Conservation (phyloP, 1,140 invertebrate genomes). For the Diachasmimorpha longicaudata region DNA sequence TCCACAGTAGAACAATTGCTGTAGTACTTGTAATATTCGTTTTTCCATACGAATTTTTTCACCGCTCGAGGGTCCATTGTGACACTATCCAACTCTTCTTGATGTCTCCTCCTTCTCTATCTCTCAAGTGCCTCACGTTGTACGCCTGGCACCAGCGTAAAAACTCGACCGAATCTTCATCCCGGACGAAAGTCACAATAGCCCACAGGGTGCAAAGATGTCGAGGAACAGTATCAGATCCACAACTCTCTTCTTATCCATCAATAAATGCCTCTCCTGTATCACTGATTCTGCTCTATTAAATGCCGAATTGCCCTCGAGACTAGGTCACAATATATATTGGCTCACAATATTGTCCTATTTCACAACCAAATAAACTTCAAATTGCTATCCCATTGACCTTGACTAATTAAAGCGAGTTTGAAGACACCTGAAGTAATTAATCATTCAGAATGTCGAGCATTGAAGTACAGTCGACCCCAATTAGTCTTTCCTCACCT, state of each 20-base stretch:
- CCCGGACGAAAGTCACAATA: conserved; percentile 53
- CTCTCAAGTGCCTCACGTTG: conserved; percentile 43
- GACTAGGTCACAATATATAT: too few species aligned
- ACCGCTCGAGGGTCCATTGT: not conserved
- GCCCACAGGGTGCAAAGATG: conserved; percentile 52
- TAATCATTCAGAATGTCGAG: not conserved
- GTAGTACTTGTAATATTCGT: conserved; percentile 42
- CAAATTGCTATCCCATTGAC: not conserved
- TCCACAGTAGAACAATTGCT: conserved; percentile 49
- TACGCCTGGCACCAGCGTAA: conserved; percentile 49
- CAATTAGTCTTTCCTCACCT: not conserved
- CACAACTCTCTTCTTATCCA: conserved; percentile 44
- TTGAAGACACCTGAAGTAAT: not conserved
- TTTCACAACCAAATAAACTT: not conserved
- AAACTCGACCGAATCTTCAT: conserved; percentile 48
- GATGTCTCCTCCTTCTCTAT: conserved; percentile 31
- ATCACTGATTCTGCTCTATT: not conserved
- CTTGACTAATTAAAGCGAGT: not conserved
- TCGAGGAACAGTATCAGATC: conserved; percentile 53
- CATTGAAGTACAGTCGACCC: not conserved
- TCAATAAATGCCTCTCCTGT: conserved; percentile 4
- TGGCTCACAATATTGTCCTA: not conserved
- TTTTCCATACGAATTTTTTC: conserved; percentile 40
- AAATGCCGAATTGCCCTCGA: not conserved
- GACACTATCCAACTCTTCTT: not conserved